Conservation (phyloP, 2,113 vertebrate species). For the Pipa parva region DNA sequence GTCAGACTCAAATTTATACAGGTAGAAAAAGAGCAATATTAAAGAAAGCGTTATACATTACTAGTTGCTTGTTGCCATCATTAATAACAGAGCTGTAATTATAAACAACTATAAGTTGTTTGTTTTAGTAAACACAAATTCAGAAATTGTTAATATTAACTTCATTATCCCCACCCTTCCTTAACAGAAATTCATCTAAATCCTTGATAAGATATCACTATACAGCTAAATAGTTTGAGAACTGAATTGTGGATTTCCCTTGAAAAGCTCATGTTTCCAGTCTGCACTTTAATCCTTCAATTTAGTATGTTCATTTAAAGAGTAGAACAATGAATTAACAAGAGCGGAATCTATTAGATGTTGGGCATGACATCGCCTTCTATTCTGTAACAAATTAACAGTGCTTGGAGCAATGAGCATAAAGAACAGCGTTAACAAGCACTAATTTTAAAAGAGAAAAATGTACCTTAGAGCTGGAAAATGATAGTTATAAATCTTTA, state of each 20-base stretch:
- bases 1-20: neutral
- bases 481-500: neutral
- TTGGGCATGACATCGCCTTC: neutral
- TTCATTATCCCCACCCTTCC: neutral
- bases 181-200: neutral
- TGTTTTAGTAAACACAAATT: conserved; percentile 10
- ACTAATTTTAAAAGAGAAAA: conserved; percentile 2
- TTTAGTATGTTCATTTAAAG: neutral
- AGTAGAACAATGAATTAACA: neutral
- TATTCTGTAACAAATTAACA: conserved; percentile 1
- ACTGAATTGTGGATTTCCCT: neutral
- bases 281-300: conserved; percentile 4
- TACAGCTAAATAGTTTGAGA: neutral
- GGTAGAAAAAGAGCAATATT: conserved; percentile 15
- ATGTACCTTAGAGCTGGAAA: neutral
- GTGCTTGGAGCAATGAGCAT: neutral
- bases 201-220: conserved; percentile 1
- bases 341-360: neutral
- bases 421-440: neutral
- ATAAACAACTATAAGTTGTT: conserved; percentile 4
- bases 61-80: conserved; percentile 7
- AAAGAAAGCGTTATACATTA: conserved; percentile 8
- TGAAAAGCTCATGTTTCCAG: conserved; percentile 4
- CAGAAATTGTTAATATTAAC: neutral
- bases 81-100: conserved; percentile 21